Percentiles rank a stretch among this genome's conserved stretches.
Conservation (phyloP, 2,888 invertebrate species). For the Empis livida region DNA sequence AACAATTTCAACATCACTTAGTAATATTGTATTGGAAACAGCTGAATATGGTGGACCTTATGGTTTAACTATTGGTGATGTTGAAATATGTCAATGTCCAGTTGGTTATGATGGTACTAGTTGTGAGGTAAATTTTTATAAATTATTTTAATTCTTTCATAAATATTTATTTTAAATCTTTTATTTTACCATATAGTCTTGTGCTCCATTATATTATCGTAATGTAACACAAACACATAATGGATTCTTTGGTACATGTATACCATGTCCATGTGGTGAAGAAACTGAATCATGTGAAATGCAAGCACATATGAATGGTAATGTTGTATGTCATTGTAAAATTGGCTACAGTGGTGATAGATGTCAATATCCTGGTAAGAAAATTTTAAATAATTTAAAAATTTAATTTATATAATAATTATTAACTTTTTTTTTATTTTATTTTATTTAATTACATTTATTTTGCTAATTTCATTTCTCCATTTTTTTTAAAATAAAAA, state of each 20-base stretch:
- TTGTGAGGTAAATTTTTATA: constrained; percentile 52
- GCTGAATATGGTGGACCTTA: constrained; percentile 43
- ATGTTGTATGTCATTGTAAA: constrained; percentile 57
- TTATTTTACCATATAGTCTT: constrained; percentile 33
- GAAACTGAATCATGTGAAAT: constrained; percentile 53
- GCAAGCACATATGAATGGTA: constrained; percentile 35
- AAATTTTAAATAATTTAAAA: neutral
- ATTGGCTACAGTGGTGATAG: constrained; percentile 54
- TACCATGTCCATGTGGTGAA: constrained; percentile 57
- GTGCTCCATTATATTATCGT: constrained; percentile 57
- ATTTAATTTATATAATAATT: constrained; percentile 4
- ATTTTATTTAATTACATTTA: neutral
- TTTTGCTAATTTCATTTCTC: neutral
- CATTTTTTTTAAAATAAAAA: neutral
- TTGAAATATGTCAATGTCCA: constrained; percentile 82
- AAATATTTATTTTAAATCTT: constrained; percentile 11
- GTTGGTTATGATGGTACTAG: constrained; percentile 68
- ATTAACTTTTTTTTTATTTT: neutral
- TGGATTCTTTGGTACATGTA: constrained; percentile 32
- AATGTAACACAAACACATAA: constrained; percentile 39
- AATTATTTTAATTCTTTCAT: constrained; percentile 10
- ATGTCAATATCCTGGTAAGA: constrained; percentile 45
- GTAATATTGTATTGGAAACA: constrained; percentile 77
- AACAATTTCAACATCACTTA: constrained; percentile 44
- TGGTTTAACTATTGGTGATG: constrained; percentile 51